These are phyloP conservation scores for Drosophila melanosoma DNA, from an alignment of 2,888 invertebrate genomes.

Conservation along the genomic window DNA sequence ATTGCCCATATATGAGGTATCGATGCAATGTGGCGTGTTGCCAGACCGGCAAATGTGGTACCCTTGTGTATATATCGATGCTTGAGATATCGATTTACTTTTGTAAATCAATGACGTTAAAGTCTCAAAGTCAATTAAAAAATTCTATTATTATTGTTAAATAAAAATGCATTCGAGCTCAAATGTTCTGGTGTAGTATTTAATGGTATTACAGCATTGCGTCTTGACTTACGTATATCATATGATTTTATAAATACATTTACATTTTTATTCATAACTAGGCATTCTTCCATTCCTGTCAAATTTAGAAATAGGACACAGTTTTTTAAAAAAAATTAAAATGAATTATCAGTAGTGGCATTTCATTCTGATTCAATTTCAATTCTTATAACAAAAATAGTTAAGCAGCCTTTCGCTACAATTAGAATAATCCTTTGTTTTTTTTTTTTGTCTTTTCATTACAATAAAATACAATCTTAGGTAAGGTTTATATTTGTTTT, in stretches of 20 bases:
- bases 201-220: slow-evolving; percentile 80
- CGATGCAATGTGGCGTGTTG: slow-evolving; percentile 5
- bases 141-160: neutral
- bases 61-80: slow-evolving; percentile 14
- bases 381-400: slow-evolving; percentile 74
- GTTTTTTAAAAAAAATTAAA: slow-evolving; percentile 56
- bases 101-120: neutral
- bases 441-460: slow-evolving; percentile 40
- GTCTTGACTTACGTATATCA: slow-evolving; percentile 68
- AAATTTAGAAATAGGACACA: slow-evolving; percentile 43
- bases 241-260: slow-evolving; percentile 72
- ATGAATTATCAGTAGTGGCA: slow-evolving; percentile 68
- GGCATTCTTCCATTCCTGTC: slow-evolving; percentile 50
- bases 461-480: slow-evolving; percentile 75
- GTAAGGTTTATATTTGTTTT: slow-evolving; percentile 70
- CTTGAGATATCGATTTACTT: too few relatives aligned
- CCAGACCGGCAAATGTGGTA: neutral
- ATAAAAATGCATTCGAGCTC: slow-evolving; percentile 21
- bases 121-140: slow-evolving; percentile 3
- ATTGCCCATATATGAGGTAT: neutral
- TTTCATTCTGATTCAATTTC: slow-evolving; percentile 26
- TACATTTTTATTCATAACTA: slow-evolving; percentile 69
- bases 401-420: slow-evolving; percentile 47
- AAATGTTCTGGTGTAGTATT: slow-evolving; percentile 66
- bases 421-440: slow-evolving; percentile 40